These are phyloP conservation scores for Platyrinchus mystaceus DNA, from an alignment of 2,797 vertebrate species.

Conservation along the genomic window DNA sequence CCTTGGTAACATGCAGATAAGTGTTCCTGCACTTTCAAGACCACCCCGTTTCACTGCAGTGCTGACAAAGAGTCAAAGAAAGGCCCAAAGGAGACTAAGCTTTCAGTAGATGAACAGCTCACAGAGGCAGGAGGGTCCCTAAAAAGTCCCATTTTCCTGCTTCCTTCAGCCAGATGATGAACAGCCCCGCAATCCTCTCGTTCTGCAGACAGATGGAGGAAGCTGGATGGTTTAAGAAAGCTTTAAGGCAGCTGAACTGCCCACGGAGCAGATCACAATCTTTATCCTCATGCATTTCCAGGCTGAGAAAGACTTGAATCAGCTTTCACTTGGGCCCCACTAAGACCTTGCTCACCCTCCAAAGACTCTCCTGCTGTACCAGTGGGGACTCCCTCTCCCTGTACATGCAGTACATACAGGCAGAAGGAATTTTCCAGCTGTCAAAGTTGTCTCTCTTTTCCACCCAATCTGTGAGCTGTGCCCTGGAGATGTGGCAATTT, in stretches of 20 bases:
- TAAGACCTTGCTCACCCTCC: neutral
- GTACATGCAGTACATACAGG: neutral
- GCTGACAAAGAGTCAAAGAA: neutral
- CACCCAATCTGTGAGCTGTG: neutral
- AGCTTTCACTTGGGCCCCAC: neutral
- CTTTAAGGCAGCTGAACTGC: neutral
- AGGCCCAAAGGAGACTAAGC: neutral
- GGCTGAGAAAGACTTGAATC: neutral
- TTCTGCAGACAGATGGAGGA: neutral
- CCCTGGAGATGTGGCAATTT: neutral
- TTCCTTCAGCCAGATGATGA: neutral
- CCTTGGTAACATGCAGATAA: neutral
- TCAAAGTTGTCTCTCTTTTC: neutral
- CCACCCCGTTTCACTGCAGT: neutral
- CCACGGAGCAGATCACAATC: neutral
- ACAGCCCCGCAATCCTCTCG: neutral
- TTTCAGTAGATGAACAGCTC: neutral
- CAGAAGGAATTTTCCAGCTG: neutral
- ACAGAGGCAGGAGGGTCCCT: neutral
- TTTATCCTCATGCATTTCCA: neutral
- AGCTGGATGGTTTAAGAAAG: neutral
- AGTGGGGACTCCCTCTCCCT: neutral
- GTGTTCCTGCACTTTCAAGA: neutral
- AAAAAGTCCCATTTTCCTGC: neutral
- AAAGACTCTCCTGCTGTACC: neutral